phyloP scores from a whole-genome alignment of 1,140 invertebrate genomes.

The Drosophila sechellia region DNA sequence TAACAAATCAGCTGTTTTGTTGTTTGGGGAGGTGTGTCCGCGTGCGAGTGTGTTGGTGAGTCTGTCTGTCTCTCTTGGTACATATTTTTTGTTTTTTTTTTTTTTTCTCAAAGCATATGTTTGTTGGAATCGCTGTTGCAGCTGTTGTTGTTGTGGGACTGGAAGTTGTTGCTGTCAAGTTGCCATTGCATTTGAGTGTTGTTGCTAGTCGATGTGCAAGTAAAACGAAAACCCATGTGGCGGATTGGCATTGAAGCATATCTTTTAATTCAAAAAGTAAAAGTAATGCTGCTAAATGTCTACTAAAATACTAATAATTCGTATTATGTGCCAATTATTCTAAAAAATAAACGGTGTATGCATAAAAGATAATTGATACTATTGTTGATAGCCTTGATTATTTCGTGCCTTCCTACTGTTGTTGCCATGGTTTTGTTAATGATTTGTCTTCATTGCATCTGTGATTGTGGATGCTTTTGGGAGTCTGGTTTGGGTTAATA shows the following conservation, averaged over 20 bases:
- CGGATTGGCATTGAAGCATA: too few species aligned
- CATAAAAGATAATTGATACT: too few species aligned
- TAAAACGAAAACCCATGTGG: too few species aligned
- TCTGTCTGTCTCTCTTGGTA: conserved; percentile 53
- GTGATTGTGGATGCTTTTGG: not conserved
- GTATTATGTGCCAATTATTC: too few species aligned
- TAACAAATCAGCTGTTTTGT: conserved; percentile 76
- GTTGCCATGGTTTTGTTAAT: not conserved
- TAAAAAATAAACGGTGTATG: too few species aligned
- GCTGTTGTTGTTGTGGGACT: conserved; percentile 20
- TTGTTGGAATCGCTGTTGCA: conserved; percentile 40
- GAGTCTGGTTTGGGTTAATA: not conserved
- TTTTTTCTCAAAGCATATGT: conserved; percentile 58
- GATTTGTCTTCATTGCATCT: not conserved
- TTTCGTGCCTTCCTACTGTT: not conserved
- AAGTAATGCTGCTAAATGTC: too few species aligned
- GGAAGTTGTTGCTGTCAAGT: not conserved
- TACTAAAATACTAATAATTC: too few species aligned
- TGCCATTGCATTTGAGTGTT: conserved; percentile 15
- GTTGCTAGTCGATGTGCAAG: not conserved
- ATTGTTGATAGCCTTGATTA: too few species aligned
- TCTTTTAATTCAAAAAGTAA: too few species aligned
- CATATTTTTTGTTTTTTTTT: conserved; percentile 22
- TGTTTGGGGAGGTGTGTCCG: conserved; percentile 64
- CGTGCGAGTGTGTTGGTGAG: conserved; percentile 22